These are phyloP conservation scores for Scaptomyza graminum DNA, from an alignment of 1,140 invertebrate genomes.

Conservation along the genomic window DNA sequence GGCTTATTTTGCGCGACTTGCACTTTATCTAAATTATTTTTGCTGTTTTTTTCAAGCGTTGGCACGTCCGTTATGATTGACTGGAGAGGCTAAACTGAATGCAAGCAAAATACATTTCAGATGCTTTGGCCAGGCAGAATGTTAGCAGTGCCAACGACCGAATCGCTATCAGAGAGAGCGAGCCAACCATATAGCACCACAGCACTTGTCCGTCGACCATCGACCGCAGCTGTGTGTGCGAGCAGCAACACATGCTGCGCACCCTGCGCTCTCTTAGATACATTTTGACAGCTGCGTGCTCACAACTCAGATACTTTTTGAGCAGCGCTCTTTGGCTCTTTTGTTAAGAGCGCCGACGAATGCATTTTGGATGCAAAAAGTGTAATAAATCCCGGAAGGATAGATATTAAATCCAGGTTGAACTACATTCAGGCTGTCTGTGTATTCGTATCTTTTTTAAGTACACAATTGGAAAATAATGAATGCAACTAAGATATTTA, in stretches of 20 bases:
- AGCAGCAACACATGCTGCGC: constrained; percentile 31
- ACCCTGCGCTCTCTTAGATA: constrained; percentile 45
- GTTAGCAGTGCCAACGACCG: constrained; percentile 18
- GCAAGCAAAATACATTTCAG: constrained; percentile 41
- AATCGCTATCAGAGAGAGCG: constrained; percentile 13
- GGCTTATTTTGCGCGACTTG: constrained; percentile 60
- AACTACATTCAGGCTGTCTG: constrained; percentile 19
- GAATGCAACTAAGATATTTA: constrained; percentile 20
- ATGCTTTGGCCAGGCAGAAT: constrained; percentile 27
- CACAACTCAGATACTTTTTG: constrained; percentile 25
- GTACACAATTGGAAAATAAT: too few species aligned
- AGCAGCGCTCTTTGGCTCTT: constrained; percentile 14
- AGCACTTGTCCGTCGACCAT: constrained; percentile 45
- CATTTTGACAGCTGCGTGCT: constrained; percentile 41
- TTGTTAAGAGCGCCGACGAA: constrained; percentile 12
- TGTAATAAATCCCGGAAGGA: constrained; percentile 1
- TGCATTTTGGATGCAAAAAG: constrained; percentile 3
- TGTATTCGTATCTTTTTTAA: background rate
- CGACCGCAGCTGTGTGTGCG: constrained; percentile 12
- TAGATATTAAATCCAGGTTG: constrained; percentile 21
- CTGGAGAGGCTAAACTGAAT: constrained; percentile 58
- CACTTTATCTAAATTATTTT: constrained; percentile 60
- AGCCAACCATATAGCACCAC: constrained; percentile 3
- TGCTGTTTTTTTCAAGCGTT: constrained; percentile 27
- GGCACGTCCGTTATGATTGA: constrained; percentile 58